Evolutionary conservation across 2,888 invertebrate species (phyloP).

Genomic region (Drosophila borborema): DNA sequence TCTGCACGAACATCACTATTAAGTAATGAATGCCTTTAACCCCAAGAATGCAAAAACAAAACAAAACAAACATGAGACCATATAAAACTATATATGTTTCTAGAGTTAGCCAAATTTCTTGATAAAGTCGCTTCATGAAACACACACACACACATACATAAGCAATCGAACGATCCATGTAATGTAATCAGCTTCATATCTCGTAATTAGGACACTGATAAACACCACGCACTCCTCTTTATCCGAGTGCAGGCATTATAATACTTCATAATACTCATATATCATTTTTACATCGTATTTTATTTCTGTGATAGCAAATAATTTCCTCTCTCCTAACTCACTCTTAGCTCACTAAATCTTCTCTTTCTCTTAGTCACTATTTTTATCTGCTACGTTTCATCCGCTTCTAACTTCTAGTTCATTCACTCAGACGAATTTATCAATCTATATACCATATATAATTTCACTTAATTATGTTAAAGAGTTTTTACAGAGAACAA

Average conservation of each 20-base stretch:
- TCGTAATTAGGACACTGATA: slow-evolving; percentile 77
- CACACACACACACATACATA: slow-evolving; percentile 13
- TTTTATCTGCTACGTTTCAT: slow-evolving; percentile 47
- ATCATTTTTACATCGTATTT: slow-evolving; percentile 66
- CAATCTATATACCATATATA: slow-evolving; percentile 49
- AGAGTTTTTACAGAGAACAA: slow-evolving; percentile 62
- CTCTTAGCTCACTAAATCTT: slow-evolving; percentile 50
- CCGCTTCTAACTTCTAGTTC: slow-evolving; percentile 48
- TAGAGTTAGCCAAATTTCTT: slow-evolving; percentile 77
- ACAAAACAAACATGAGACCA: slow-evolving; percentile 30
- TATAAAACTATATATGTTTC: slow-evolving; percentile 47
- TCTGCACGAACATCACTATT: slow-evolving; percentile 67
- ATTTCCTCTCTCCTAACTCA: slow-evolving; percentile 46
- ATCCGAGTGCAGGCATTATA: slow-evolving; percentile 39
- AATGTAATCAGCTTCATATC: slow-evolving; percentile 77
- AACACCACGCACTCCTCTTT: slow-evolving; percentile 35
- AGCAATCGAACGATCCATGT: slow-evolving; percentile 64
- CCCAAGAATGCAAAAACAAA: slow-evolving; percentile 1
- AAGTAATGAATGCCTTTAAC: slow-evolving; percentile 25
- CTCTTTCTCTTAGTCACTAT: slow-evolving; percentile 63
- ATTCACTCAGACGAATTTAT: slow-evolving; percentile 72
- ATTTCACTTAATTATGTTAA: slow-evolving; percentile 56
- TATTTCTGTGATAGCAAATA: slow-evolving; percentile 79
- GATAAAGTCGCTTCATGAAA: slow-evolving; percentile 45
- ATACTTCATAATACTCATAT: slow-evolving; percentile 66